Base-by-base conservation (phyloP, 2,113 vertebrate genomes). In the Egretta garzetta region DNA sequence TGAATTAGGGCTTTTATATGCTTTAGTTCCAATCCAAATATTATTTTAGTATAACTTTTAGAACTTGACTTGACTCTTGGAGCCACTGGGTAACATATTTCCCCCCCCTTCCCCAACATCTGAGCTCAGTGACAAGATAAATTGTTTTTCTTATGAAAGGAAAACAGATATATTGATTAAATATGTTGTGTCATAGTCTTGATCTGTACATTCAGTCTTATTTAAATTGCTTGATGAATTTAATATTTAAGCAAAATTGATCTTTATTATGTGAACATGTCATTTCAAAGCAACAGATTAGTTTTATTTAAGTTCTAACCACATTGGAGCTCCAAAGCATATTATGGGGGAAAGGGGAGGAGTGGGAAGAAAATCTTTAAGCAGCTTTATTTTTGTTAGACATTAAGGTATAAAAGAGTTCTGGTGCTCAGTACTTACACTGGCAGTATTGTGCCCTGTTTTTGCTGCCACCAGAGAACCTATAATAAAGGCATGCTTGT, bases 281-380 rank as follows among this genome's bases (percentile, higher is more conserved):
- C 68, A 90, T 96, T 96, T 95, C 47, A 77, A 85, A 96, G n/a
- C 50, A 95, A 84, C 95, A 93, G 66, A 90, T 79, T 17, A 93
- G 56, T 93, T 87, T 80, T 86, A 64, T 82, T 95, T 47, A 96
- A 94, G 50, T 97, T 96, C 28, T 89, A 82, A 86, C 92, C 97
- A 97, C 93, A 97, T 93, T 97, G 97, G 98, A 98, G 97, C 97
- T 98, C 97, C 93, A 96, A 96, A 98, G 96, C 97, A 94, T 98
- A 97, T 96, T 97, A 92, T 79, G 97, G 96, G 97, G 95, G 97
- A 96, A 98, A 96, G 92, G 94, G 93, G 97, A 97, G 91, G 94
- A 94, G 91, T 96, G 96, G 96, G 94, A 82, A 88, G 79, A 88
- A 92, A 86, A 72, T 93, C 30, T 66, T 88, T 67, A 85, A 87